Conservation (phyloP, 1,140 invertebrate genomes). For the Diorhabda elongata region DNA sequence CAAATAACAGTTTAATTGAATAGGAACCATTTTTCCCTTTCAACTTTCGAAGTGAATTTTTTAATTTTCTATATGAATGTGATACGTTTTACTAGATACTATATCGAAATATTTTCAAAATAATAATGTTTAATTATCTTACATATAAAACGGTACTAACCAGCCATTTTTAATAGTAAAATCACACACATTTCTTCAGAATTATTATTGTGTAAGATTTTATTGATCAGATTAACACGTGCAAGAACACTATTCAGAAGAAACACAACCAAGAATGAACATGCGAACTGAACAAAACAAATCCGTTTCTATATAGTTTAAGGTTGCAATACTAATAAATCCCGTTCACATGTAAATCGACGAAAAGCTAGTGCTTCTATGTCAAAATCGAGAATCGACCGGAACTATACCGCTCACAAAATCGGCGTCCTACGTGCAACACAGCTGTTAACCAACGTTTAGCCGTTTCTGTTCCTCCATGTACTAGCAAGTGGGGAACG, state of each 20-base stretch:
- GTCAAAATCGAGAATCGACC: not conserved
- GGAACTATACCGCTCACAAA: not conserved
- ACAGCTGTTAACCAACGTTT: constrained; percentile 1
- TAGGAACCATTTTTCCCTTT: too few species aligned
- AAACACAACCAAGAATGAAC: not conserved
- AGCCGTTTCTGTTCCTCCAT: not conserved
- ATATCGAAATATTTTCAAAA: too few species aligned
- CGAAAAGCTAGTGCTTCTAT: not conserved
- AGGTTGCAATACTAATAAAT: not conserved
- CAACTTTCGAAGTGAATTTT: too few species aligned
- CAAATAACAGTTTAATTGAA: too few species aligned
- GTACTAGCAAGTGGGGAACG: not conserved
- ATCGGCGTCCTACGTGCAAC: not conserved
- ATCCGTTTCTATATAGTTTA: not conserved
- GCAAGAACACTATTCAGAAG: not conserved
- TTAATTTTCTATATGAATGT: too few species aligned
- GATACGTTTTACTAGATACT: too few species aligned
- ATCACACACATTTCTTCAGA: constrained; percentile 7
- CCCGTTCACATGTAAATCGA: not conserved
- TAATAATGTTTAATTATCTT: too few species aligned
- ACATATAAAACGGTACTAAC: constrained; percentile 8
- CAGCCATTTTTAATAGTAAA: constrained; percentile 13
- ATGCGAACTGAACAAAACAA: not conserved
- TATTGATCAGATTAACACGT: constrained; percentile 7
- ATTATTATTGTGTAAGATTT: not conserved